These are phyloP conservation scores for Corvus moneduloides DNA, from an alignment of 2,113 vertebrate species.

Conservation along the genomic window DNA sequence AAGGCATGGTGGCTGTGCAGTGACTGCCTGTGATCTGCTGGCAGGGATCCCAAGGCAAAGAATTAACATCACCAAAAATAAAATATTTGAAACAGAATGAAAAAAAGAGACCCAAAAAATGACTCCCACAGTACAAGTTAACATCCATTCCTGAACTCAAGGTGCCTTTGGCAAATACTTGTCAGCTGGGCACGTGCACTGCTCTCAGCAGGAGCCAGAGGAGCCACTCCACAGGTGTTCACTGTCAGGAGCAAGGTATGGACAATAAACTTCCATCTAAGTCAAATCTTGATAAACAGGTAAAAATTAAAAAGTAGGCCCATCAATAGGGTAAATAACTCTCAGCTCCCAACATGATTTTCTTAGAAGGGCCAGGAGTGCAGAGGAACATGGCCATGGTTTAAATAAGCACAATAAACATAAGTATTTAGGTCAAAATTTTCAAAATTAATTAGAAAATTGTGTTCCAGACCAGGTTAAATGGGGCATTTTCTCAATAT, in stretches of 20 bases:
- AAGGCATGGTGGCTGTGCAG: background rate
- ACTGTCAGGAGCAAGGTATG: background rate
- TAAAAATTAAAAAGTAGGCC: background rate
- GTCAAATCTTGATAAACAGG: background rate
- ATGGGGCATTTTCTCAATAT: background rate
- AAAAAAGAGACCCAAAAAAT: fast-evolving
- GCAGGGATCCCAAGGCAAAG: background rate
- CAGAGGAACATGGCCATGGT: background rate
- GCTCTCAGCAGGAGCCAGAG: background rate
- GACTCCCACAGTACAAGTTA: fast-evolving
- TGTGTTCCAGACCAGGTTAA: background rate
- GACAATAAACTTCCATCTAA: background rate
- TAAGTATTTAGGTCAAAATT: background rate
- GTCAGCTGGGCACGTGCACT: fast-evolving
- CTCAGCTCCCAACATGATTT: background rate
- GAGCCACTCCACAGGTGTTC: background rate
- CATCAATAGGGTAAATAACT: background rate
- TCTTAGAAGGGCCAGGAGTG: background rate
- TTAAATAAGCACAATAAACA: background rate
- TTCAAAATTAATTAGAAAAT: background rate
- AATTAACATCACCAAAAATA: background rate
- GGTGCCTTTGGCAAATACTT: fast-evolving
- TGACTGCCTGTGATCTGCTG: fast-evolving
- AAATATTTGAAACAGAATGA: background rate
- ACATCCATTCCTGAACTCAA: background rate